Percentiles rank a stretch among this genome's conserved stretches.
phyloP scores from a whole-genome alignment of 2,888 invertebrate genomes.

The Ditula angustiorana region DNA sequence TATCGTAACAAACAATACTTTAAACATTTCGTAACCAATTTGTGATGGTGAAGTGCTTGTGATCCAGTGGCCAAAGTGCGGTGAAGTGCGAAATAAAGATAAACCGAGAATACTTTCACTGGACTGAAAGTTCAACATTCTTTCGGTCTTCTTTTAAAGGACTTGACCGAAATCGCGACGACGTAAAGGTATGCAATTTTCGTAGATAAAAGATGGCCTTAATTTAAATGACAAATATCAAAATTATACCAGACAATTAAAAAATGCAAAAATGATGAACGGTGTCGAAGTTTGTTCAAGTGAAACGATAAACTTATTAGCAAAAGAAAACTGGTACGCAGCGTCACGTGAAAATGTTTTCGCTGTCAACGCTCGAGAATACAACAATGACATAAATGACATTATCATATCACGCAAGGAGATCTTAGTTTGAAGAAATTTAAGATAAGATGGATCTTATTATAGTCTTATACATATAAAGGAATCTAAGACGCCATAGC shows the following conservation, averaged over 20 bases:
- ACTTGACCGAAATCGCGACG: slow-evolving; percentile 55
- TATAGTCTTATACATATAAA: no score
- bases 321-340: slow-evolving; percentile 44
- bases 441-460: slow-evolving; percentile 29
- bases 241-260: background rate
- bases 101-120: slow-evolving; percentile 83
- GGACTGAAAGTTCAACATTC: slow-evolving; percentile 83
- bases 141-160: slow-evolving; percentile 76
- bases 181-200: slow-evolving; percentile 46
- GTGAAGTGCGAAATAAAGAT: slow-evolving; percentile 57
- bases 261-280: slow-evolving; percentile 36
- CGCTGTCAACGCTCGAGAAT: slow-evolving; percentile 42
- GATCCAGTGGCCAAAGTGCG: slow-evolving; percentile 61
- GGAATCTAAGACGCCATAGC: no score
- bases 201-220: slow-evolving; percentile 55
- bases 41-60: slow-evolving; percentile 61
- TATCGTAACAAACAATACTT: slow-evolving; percentile 58
- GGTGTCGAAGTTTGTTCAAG: slow-evolving; percentile 20
- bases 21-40: slow-evolving; percentile 61
- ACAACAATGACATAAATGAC: slow-evolving; percentile 41
- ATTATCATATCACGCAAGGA: slow-evolving; percentile 47
- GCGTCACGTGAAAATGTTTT: slow-evolving; percentile 51
- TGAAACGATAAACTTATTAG: slow-evolving; percentile 44
- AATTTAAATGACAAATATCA: background rate
- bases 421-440: slow-evolving; percentile 36